Percentiles rank a stretch among this genome's conserved stretches.
phyloP scores from a whole-genome alignment of 2,888 invertebrate species.

The Hypsopygia costalis region DNA sequence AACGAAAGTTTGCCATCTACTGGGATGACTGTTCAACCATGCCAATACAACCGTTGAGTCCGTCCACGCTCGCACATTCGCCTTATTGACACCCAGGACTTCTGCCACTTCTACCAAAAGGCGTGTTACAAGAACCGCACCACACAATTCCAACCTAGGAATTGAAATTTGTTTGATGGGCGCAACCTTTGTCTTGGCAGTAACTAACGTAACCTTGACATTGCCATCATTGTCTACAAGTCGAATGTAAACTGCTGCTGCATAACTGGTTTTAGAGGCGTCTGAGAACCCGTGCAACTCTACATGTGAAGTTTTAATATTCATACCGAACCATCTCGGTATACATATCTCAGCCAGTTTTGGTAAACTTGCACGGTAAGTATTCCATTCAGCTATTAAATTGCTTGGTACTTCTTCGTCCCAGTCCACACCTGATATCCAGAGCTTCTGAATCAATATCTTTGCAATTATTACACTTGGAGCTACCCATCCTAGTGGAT shows the following conservation, averaged over 20 bases:
- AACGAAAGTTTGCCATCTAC: constrained; percentile 2
- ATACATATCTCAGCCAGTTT: neutral
- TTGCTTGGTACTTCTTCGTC: neutral
- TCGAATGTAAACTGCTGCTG: constrained; percentile 13
- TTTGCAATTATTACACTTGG: neutral
- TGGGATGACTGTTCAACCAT: constrained; percentile 5
- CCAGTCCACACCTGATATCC: constrained; percentile 1
- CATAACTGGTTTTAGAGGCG: constrained; percentile 5
- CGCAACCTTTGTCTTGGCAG: constrained; percentile 8
- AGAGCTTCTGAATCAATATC: neutral
- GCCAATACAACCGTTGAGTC: constrained; percentile 5
- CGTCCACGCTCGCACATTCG: constrained; percentile 2
- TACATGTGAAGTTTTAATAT: neutral
- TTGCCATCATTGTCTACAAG: constrained; percentile 6
- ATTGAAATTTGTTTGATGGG: constrained; percentile 7
- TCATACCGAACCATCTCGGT: constrained; percentile 6
- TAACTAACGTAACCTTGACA: constrained; percentile 13
- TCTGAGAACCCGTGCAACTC: constrained; percentile 9
- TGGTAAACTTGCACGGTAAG: neutral
- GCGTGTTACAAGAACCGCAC: neutral
- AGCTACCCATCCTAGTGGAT: neutral
- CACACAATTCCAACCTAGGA: constrained; percentile 5
- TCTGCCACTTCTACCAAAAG: constrained; percentile 2
- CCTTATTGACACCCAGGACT: neutral
- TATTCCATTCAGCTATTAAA: neutral